Evolutionary conservation across 2,113 vertebrate species (phyloP), one percentile per base, ranked within the genome.

Genomic region (Petromus typicus): DNA sequence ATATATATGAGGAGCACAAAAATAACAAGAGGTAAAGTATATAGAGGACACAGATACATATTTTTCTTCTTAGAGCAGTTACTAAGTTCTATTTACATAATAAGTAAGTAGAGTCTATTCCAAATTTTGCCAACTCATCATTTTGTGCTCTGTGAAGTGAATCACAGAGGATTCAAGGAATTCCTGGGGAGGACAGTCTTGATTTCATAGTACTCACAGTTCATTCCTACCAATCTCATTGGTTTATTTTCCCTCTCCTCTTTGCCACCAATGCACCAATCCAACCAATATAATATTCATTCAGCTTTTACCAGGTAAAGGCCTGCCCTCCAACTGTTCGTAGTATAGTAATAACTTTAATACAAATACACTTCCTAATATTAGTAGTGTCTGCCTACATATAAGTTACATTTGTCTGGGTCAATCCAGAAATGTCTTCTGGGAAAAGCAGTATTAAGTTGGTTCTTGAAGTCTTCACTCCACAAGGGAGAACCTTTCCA

Each of bases 1-100:
- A 59, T 80, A 66, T 54, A 71, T 64, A 81, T 73, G 56, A 76
- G 92, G 37, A 11, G 54, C 54, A 91, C 85, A 89, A 76, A 34
- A 76, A 76, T 48, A 43, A 30, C 43, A 30, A 76, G 40, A 76
- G 40, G 61, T 67, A 69, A 34, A 69, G n/a, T 51, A 85, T 6
- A 54, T 64, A 16, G 18, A 90, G 7, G 43, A 85, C 89, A 23
- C 54, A 89, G n/a, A 94, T 27, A 64, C 0, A 75, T 7, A 14
- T 89, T 94, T 91, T 92, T 86, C 54, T 67, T 80, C 83, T 89
- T 83, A 67, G 43, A 81, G 20, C 30, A 95, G n/a, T 69, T 75
- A 67, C 37, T 93, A 92, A 81, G 81, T 37, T 94, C 20, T 94
- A 54, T 54, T 66, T 79, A 88, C 79, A 64, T 86, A 79, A 64